These are phyloP conservation scores for Blera fallax DNA, from an alignment of 2,888 invertebrate species.

Conservation along the genomic window DNA sequence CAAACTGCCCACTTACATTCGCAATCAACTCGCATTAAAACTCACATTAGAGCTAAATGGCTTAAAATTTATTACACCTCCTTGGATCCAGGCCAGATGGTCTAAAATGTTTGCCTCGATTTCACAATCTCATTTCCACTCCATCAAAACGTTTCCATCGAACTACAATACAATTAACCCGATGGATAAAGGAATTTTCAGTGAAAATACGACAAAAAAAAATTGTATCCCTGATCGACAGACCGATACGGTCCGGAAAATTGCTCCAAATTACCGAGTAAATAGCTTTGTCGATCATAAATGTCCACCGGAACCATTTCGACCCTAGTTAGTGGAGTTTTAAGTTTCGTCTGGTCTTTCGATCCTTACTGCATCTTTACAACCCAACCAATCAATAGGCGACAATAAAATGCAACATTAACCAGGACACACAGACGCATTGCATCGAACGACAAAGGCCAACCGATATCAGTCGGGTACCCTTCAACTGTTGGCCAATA, in stretches of 20 bases:
- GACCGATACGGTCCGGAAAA: neutral
- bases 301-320: conserved; percentile 33
- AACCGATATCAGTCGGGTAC: neutral
- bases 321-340: conserved; percentile 35
- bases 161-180: conserved; percentile 25
- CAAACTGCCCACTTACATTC: conserved; percentile 62
- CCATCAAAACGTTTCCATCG: conserved; percentile 24
- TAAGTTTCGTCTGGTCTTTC: conserved; percentile 30
- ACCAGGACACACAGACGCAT: conserved; percentile 39
- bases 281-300: conserved; percentile 46
- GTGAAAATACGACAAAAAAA: conserved; percentile 50
- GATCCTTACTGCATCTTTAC: conserved; percentile 51
- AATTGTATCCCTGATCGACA: conserved; percentile 44
- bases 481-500: conserved; percentile 54
- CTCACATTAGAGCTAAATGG: conserved; percentile 57
- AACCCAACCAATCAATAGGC: conserved; percentile 51
- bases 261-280: conserved; percentile 26
- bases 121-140: conserved; percentile 6
- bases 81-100: conserved; percentile 37
- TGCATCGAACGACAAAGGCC: conserved; percentile 40
- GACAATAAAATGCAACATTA: conserved; percentile 71
- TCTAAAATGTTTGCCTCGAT: conserved; percentile 20
- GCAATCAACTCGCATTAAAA: conserved; percentile 64
- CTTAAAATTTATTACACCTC: conserved; percentile 61
- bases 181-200: conserved; percentile 48